Base-by-base conservation (phyloP, 2,888 invertebrate species). In the Stegana nigrithorax region DNA sequence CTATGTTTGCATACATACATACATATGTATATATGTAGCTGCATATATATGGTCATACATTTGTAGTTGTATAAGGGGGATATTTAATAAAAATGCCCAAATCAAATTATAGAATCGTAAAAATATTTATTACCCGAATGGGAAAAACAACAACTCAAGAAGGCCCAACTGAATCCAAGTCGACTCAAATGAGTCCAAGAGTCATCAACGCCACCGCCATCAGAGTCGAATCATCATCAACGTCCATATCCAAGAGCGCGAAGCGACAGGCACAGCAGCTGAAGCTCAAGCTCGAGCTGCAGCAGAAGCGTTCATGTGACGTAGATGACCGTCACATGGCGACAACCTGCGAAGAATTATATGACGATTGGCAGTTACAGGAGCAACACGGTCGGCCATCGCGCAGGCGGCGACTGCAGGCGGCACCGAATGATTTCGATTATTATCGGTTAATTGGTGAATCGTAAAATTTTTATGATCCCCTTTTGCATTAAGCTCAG, bases 61-160 rank as follows among this genome's bases (percentile, higher is more conserved):
- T 55, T 60, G 45, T 53, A 55, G 23, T 44, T 59, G 23, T 26
- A 51, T 21, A 36, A 36, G 27, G 47, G 27, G 29, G n/a, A 44
- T 78, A 78, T 76, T 71, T 71, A 78, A 78, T 72, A 72, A 66
- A 72, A 77, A 60, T 69, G 68, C 66, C 74, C 73, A 82, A 82
- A 82, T 83, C 81, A 80, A 82, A 83, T 82, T 81, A 82, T 82
- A 78, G 75, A 82, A 79, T 82, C 82, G 83, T 82, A 81, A 82
- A 82, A 72, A 75, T 75, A 78, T 81, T 81, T 81, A 81, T 78
- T 73, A 67, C 78, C 66, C 60, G 55, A 42, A 60, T 50, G 53
- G 12, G 36, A 29, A 17, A n/a, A 27, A 50, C 39, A 36, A 21
- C 47, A 23, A 19, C 17, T 14, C 4, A 10, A 21, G 21, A n/a